Percentiles rank a stretch among this genome's conserved stretches.
phyloP scores from a whole-genome alignment of 2,113 vertebrate genomes.

The Solea solea region DNA sequence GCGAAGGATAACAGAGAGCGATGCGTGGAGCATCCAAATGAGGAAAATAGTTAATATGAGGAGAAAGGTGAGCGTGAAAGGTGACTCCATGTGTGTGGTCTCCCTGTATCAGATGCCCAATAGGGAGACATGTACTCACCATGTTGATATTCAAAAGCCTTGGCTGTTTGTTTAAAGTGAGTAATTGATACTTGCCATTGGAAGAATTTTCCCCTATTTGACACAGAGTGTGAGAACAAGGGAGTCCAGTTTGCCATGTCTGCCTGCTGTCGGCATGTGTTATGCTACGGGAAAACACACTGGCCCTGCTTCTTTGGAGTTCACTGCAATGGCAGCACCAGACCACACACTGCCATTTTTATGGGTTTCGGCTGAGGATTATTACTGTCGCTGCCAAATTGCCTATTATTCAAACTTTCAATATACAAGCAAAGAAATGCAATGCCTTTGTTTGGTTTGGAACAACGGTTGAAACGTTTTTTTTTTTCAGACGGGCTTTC shows the following conservation, averaged over 20 bases:
- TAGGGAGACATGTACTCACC: constrained; percentile 51
- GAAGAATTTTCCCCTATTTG: constrained; percentile 84
- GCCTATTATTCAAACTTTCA: constrained; percentile 69
- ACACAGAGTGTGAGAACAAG: constrained; percentile 78
- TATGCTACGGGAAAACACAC: constrained; percentile 70
- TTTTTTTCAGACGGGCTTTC: constrained; percentile 40
- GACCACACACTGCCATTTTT: constrained; percentile 82
- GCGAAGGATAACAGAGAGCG: neutral
- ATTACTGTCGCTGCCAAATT: constrained; percentile 69
- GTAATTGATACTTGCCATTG: constrained; percentile 82
- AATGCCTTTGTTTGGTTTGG: constrained; percentile 69
- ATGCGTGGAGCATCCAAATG: neutral
- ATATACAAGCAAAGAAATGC: constrained; percentile 70
- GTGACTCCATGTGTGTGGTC: constrained; percentile 75
- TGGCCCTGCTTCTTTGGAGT: constrained; percentile 61
- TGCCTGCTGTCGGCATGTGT: constrained; percentile 71
- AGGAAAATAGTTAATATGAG: constrained; percentile 11
- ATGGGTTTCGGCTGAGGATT: constrained; percentile 69
- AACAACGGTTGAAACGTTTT: constrained; percentile 40
- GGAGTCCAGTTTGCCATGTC: constrained; percentile 73
- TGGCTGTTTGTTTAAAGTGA: constrained; percentile 76
- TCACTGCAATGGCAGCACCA: constrained; percentile 66
- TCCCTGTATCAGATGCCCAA: constrained; percentile 67
- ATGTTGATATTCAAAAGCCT: constrained; percentile 76
- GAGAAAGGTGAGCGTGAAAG: constrained; percentile 62